Percentiles rank a stretch among this genome's conserved stretches.
Evolutionary conservation across 2,888 invertebrate genomes (phyloP).

Genomic region (Mellilla xanthometata): DNA sequence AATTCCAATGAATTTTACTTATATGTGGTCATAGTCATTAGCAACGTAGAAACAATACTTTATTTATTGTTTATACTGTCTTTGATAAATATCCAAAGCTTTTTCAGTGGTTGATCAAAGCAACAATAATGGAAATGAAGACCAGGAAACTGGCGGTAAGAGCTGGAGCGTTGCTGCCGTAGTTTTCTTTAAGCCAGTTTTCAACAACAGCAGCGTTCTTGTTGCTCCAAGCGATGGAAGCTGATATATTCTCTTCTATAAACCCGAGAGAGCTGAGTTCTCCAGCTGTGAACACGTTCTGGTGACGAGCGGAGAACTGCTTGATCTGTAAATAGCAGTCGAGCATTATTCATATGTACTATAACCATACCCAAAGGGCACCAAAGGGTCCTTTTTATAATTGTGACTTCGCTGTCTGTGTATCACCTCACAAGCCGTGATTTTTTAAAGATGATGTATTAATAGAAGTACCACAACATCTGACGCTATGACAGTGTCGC

Average conservation of each 20-base stretch:
- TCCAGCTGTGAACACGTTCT: conserved; percentile 57
- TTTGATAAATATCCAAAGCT: neutral
- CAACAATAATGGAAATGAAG: conserved; percentile 45
- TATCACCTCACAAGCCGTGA: too few relatives aligned
- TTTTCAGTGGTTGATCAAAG: conserved; percentile 46
- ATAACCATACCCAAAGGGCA: too few relatives aligned
- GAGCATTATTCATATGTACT: too few relatives aligned
- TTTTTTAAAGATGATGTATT: too few relatives aligned
- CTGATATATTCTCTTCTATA: conserved; percentile 64
- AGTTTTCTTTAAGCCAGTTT: conserved; percentile 55
- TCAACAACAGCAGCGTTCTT: conserved; percentile 49
- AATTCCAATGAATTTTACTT: too few relatives aligned
- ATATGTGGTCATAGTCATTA: too few relatives aligned
- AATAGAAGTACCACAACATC: too few relatives aligned
- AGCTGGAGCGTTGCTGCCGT: conserved; percentile 40
- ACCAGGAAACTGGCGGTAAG: conserved; percentile 52
- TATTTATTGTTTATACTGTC: too few relatives aligned
- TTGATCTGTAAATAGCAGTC: conserved; percentile 52
- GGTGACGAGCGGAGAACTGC: conserved; percentile 44
- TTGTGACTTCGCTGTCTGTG: too few relatives aligned
- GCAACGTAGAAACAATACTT: too few relatives aligned
- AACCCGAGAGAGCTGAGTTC: conserved; percentile 57
- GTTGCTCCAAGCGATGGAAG: conserved; percentile 62
- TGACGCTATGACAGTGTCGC: too few relatives aligned
- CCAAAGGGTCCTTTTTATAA: too few relatives aligned